A percentile compares a stretch with the other conserved stretches of the same genome.
Evolutionary conservation across 1,140 invertebrate species (phyloP).

Genomic region (Diabrotica undecimpunctata): DNA sequence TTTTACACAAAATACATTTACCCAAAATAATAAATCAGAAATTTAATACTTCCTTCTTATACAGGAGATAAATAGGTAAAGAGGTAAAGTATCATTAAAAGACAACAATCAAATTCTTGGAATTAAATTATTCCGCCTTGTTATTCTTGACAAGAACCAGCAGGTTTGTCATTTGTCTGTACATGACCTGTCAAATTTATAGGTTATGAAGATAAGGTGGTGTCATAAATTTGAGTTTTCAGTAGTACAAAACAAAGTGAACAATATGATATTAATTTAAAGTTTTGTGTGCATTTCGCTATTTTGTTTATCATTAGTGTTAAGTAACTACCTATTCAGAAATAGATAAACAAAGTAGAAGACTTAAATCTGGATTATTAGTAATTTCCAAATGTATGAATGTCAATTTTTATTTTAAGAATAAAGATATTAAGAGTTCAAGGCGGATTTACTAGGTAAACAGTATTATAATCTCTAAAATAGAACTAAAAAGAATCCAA

Average conservation of each 20-base stretch:
- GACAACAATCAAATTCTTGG: neutral
- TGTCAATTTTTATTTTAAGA: slow-evolving; percentile 15
- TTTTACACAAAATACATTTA: no score
- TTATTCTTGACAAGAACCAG: neutral
- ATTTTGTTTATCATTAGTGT: neutral
- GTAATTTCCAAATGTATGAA: neutral
- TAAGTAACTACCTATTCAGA: slow-evolving; percentile 1
- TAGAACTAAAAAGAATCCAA: neutral
- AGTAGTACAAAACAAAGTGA: slow-evolving; percentile 17
- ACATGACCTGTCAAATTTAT: slow-evolving; percentile 3
- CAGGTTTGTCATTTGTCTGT: neutral
- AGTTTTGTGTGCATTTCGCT: slow-evolving; percentile 6
- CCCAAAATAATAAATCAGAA: no score
- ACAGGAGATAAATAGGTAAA: no score
- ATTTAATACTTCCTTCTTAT: no score
- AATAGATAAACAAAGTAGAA: neutral
- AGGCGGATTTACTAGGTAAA: neutral
- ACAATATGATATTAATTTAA: slow-evolving; percentile 14
- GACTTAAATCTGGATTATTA: neutral
- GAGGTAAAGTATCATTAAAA: no score
- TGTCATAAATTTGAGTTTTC: slow-evolving; percentile 14
- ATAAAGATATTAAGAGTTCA: slow-evolving; percentile 1
- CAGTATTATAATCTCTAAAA: neutral
- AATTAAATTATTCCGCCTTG: neutral
- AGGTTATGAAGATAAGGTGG: slow-evolving; percentile 16